These are phyloP conservation scores for Ips nitidus DNA, from an alignment of 1,140 invertebrate species.

Conservation along the genomic window DNA sequence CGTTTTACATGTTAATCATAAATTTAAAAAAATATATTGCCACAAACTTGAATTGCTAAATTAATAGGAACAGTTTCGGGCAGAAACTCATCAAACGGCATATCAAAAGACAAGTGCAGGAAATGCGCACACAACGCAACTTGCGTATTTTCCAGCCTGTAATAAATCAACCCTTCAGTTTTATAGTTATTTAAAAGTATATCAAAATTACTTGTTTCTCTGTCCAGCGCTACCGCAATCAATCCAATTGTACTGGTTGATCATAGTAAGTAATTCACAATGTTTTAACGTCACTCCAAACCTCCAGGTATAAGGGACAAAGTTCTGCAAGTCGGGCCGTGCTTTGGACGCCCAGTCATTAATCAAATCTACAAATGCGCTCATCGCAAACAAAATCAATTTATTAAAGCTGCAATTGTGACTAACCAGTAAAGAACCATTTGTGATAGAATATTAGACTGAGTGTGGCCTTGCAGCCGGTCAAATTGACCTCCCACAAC, in stretches of 20 bases:
- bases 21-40: slow-evolving; percentile 3
- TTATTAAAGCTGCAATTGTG: no score
- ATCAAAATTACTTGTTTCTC: slow-evolving; percentile 40
- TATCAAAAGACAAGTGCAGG: slow-evolving; percentile 88
- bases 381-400: neutral
- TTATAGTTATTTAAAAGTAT: neutral
- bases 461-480: slow-evolving; percentile 90
- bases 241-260: slow-evolving; percentile 99
- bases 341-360: slow-evolving; percentile 95
- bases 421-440: slow-evolving; percentile 84
- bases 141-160: slow-evolving; percentile 78
- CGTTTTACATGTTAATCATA: slow-evolving; percentile 1
- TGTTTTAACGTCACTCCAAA: slow-evolving; percentile 90
- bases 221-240: slow-evolving; percentile 94
- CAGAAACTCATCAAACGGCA: slow-evolving; percentile 91
- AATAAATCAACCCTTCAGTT: slow-evolving; percentile 7
- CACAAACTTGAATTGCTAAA: slow-evolving; percentile 84
- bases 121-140: slow-evolving; percentile 91
- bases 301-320: slow-evolving; percentile 97
- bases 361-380: slow-evolving; percentile 70
- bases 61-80: slow-evolving; percentile 83
- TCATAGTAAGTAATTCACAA: slow-evolving; percentile 91
- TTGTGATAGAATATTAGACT: slow-evolving; percentile 93
- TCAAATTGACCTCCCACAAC: slow-evolving; percentile 86
- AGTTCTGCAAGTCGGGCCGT: slow-evolving; percentile 87